Conservation (phyloP, 2,113 vertebrate genomes). For the Cettia cetti region DNA sequence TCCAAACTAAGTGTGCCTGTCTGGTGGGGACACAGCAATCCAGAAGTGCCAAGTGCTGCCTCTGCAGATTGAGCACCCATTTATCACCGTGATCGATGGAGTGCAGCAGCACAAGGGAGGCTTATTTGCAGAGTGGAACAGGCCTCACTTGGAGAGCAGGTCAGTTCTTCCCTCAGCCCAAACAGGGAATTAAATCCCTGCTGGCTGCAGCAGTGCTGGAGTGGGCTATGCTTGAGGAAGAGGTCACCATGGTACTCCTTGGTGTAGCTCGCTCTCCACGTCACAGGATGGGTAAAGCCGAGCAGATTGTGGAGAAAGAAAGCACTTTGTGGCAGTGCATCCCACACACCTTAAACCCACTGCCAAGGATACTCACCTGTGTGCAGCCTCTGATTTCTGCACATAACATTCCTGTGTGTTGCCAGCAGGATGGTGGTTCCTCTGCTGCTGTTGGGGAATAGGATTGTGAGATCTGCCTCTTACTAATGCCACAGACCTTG, state of each 20-base stretch:
- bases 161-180: background rate
- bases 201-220: background rate
- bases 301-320: background rate
- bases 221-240: background rate
- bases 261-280: background rate
- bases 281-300: background rate
- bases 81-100: slow-evolving; percentile 39
- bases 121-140: background rate
- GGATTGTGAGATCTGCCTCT: background rate
- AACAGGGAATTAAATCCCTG: background rate
- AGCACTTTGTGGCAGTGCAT: background rate
- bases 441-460: background rate
- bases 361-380: background rate
- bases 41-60: slow-evolving; percentile 14
- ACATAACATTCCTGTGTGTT: background rate
- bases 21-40: slow-evolving; percentile 32
- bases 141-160: background rate
- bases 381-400: background rate
- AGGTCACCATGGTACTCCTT: background rate
- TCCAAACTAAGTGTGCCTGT: slow-evolving; percentile 18
- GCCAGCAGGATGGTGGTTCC: background rate
- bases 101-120: slow-evolving; percentile 9
- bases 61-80: slow-evolving; percentile 46
- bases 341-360: background rate
- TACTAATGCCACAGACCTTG: background rate